Conservation (phyloP, 1,140 invertebrate genomes). For the Cydia strobilella region DNA sequence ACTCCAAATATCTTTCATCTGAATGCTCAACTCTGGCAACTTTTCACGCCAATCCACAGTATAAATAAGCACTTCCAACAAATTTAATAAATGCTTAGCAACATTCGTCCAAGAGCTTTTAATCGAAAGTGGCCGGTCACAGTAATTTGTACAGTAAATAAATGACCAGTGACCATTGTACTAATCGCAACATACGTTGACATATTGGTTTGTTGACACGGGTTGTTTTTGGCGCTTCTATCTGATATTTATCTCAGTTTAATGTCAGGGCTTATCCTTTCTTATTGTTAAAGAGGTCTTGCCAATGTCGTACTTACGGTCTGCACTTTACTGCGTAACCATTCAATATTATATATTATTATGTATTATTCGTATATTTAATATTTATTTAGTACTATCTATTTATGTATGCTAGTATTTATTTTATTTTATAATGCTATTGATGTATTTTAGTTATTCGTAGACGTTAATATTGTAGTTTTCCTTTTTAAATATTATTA, state of each 20-base stretch:
- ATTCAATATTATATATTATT: too few relatives aligned
- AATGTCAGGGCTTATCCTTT: not conserved
- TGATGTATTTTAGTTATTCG: too few relatives aligned
- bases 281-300: not conserved
- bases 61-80: constrained; percentile 15
- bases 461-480: too few relatives aligned
- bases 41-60: not conserved
- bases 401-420: too few relatives aligned
- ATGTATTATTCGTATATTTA: too few relatives aligned
- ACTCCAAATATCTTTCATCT: not conserved
- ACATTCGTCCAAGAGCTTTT: not conserved
- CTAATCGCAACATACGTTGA: constrained; percentile 8
- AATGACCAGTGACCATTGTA: not conserved
- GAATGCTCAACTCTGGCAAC: not conserved
- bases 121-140: constrained; percentile 24
- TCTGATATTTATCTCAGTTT: not conserved
- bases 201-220: constrained; percentile 28
- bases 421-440: too few relatives aligned
- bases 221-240: not conserved
- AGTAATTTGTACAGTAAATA: not conserved
- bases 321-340: too few relatives aligned
- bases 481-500: too few relatives aligned
- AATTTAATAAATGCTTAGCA: constrained; percentile 20
- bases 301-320: not conserved
- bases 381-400: too few relatives aligned